Evolutionary conservation across 92 coral and sea anemone species (phyloP).

Genomic region (Epizoanthus stellaris): DNA sequence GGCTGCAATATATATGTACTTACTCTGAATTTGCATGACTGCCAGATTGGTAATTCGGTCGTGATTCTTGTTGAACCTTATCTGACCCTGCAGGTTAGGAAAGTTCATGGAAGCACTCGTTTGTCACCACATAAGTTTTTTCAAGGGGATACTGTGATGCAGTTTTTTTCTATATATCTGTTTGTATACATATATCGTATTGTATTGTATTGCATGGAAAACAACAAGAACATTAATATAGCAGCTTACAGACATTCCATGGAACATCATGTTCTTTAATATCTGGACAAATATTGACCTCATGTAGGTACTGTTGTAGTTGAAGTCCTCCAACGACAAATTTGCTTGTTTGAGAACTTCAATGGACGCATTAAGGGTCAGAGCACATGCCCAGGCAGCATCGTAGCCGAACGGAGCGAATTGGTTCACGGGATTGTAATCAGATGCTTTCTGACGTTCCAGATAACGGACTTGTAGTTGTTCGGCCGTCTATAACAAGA

Average conservation of each 20-base stretch:
- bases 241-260: constrained; percentile 74
- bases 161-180: no score
- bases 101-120: no score
- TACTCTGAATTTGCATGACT: constrained; percentile 74
- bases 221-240: no score
- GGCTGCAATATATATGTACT: background rate
- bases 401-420: constrained; percentile 78
- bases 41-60: constrained; percentile 75
- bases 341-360: constrained; percentile 34
- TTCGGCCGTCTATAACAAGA: constrained; percentile 56
- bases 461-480: constrained; percentile 52
- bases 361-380: constrained; percentile 68
- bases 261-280: constrained; percentile 63
- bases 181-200: no score
- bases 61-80: constrained; percentile 61
- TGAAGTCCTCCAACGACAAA: constrained; percentile 54
- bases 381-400: constrained; percentile 81
- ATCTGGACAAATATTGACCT: constrained; percentile 62
- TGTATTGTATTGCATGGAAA: no score
- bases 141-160: no score
- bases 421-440: constrained; percentile 49
- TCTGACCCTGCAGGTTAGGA: constrained; percentile 56
- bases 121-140: no score
- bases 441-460: constrained; percentile 41
- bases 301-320: constrained; percentile 57